Conservation (phyloP, 2,113 vertebrate genomes). For the Bubo bubo region DNA sequence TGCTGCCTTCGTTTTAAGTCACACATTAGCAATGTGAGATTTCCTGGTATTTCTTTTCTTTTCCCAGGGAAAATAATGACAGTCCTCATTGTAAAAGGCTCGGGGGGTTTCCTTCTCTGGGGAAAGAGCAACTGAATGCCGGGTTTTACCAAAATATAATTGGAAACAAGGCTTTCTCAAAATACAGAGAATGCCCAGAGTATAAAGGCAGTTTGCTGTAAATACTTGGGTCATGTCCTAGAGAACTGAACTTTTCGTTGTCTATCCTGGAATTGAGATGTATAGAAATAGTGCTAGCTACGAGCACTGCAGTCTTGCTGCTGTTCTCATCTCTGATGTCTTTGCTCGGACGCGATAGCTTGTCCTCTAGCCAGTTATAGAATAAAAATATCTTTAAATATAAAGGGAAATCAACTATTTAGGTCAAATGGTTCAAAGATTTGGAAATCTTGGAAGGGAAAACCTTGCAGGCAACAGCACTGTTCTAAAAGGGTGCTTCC, state of each 20-base stretch:
- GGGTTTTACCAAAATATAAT: conserved; percentile 25
- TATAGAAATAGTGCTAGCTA: background rate
- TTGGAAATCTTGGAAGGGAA: background rate
- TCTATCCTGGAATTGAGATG: background rate
- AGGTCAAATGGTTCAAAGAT: background rate
- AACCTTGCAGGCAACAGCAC: background rate
- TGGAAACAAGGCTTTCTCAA: conserved; percentile 25
- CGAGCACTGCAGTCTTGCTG: background rate
- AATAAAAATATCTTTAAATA: conserved; percentile 3
- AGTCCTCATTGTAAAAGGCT: background rate
- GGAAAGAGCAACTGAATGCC: conserved; percentile 22
- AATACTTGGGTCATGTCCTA: background rate
- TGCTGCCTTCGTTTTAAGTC: background rate
- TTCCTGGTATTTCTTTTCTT: conserved; percentile 37
- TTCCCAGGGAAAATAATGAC: conserved; percentile 28
- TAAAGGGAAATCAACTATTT: background rate
- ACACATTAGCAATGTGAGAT: background rate
- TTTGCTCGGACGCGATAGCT: background rate
- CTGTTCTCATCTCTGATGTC: background rate
- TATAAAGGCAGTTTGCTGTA: conserved; percentile 35
- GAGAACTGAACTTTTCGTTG: background rate
- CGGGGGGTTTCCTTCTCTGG: background rate
- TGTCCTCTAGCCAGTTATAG: background rate
- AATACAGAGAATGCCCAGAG: background rate
- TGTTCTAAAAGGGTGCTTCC: background rate